Evolutionary conservation across 2,888 invertebrate species (phyloP).

Genomic region (Lasius platythorax): DNA sequence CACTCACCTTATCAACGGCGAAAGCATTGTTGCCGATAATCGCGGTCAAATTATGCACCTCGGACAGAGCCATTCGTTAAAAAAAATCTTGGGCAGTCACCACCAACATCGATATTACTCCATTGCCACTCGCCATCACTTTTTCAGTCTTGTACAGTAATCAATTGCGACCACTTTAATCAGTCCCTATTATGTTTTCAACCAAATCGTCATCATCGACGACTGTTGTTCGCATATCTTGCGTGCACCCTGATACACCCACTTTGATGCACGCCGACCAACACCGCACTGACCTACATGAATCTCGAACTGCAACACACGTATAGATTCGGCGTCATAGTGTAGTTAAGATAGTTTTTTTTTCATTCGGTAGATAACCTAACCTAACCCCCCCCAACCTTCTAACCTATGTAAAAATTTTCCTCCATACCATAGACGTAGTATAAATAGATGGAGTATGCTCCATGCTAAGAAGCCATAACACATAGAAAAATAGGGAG

Average conservation of each 20-base stretch:
- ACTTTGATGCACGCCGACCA: neutral
- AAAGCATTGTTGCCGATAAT: conserved; percentile 82
- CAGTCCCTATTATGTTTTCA: neutral
- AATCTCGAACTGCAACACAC: neutral
- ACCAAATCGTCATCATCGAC: neutral
- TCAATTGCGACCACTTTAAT: conserved; percentile 21
- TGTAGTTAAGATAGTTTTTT: too few relatives aligned
- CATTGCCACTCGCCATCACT: conserved; percentile 80
- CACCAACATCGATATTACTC: conserved; percentile 62
- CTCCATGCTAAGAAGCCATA: too few relatives aligned
- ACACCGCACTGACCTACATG: conserved; percentile 41
- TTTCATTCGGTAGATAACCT: neutral
- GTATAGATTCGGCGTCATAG: neutral
- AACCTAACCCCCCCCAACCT: too few relatives aligned
- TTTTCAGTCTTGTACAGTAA: conserved; percentile 66
- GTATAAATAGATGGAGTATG: too few relatives aligned
- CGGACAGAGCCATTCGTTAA: conserved; percentile 82
- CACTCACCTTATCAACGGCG: conserved; percentile 80
- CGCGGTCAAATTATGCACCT: conserved; percentile 82
- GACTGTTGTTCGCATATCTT: neutral
- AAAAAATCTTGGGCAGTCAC: conserved; percentile 29
- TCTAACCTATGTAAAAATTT: too few relatives aligned
- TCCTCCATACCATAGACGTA: too few relatives aligned
- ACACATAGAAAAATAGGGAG: too few relatives aligned
- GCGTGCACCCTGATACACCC: neutral